phyloP scores from a whole-genome alignment of 2,113 vertebrate species.

The Pogona vitticeps region DNA sequence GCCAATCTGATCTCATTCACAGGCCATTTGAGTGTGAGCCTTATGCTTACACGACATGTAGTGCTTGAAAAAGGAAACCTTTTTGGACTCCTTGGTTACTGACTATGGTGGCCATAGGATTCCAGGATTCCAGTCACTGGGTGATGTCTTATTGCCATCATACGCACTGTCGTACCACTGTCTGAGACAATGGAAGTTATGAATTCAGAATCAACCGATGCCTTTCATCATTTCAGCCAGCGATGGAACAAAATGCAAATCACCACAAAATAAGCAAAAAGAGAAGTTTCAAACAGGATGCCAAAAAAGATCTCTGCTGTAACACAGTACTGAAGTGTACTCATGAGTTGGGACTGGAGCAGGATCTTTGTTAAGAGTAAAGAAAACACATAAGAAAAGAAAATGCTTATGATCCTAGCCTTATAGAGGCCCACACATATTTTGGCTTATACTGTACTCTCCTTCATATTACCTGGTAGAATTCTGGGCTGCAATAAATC shows the following conservation, averaged over 20 bases:
- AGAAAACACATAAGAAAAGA: not conserved
- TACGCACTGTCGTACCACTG: too few relatives aligned
- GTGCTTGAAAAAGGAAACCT: too few relatives aligned
- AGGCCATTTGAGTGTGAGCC: not conserved
- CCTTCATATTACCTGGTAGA: slow-evolving; percentile 66
- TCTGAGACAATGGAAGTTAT: not conserved
- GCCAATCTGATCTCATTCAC: too few relatives aligned
- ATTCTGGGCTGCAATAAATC: slow-evolving; percentile 62
- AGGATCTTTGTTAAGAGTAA: not conserved
- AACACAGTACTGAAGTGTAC: not conserved
- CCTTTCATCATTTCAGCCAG: not conserved
- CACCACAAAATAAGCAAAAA: not conserved
- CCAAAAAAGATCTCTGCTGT: not conserved
- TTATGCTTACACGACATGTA: too few relatives aligned
- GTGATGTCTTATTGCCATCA: not conserved
- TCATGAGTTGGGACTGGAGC: not conserved
- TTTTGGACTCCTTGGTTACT: too few relatives aligned
- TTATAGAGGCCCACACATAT: not conserved
- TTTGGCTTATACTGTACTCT: not conserved
- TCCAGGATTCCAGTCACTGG: too few relatives aligned
- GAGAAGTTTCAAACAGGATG: not conserved
- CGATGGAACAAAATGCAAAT: not conserved
- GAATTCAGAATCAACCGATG: not conserved
- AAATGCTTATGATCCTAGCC: too few relatives aligned
- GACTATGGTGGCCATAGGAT: not conserved